Conservation (phyloP, 2,113 vertebrate species). For the Petrocephalus microphthalmus region DNA sequence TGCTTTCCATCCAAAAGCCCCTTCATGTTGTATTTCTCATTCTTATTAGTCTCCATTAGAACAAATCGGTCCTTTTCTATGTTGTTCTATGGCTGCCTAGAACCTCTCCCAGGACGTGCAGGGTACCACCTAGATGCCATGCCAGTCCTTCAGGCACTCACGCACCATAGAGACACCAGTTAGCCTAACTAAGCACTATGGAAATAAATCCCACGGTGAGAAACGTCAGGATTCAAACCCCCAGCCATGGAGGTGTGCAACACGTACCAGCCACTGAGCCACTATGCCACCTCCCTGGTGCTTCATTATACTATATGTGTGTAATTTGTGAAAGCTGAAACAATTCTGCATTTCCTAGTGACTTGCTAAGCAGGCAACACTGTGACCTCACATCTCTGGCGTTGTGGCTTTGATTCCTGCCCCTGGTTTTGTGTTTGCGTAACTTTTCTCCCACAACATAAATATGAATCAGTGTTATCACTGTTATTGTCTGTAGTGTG, state of each 20-base stretch:
- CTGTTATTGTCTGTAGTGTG: neutral
- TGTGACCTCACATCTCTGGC: neutral
- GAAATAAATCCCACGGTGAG: neutral
- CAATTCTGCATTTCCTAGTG: neutral
- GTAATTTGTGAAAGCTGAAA: neutral
- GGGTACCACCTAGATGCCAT: neutral
- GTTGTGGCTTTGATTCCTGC: neutral
- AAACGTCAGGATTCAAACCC: neutral
- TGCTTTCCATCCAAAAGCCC: neutral
- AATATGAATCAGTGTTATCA: neutral
- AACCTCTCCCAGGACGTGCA: no score
- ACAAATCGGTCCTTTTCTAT: slow-evolving; percentile 6
- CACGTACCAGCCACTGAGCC: neutral
- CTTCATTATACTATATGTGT: neutral
- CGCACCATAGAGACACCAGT: neutral
- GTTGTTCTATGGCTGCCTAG: no score
- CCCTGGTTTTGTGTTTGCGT: neutral
- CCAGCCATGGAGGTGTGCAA: neutral
- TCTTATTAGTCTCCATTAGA: neutral
- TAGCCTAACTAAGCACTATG: neutral
- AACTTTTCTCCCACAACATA: neutral
- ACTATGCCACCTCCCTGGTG: neutral
- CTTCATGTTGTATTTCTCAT: neutral
- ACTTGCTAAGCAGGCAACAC: neutral
- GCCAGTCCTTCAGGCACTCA: neutral